These are phyloP conservation scores for Saccopteryx bilineata DNA, from an alignment of 2,113 vertebrate species.

Conservation along the genomic window DNA sequence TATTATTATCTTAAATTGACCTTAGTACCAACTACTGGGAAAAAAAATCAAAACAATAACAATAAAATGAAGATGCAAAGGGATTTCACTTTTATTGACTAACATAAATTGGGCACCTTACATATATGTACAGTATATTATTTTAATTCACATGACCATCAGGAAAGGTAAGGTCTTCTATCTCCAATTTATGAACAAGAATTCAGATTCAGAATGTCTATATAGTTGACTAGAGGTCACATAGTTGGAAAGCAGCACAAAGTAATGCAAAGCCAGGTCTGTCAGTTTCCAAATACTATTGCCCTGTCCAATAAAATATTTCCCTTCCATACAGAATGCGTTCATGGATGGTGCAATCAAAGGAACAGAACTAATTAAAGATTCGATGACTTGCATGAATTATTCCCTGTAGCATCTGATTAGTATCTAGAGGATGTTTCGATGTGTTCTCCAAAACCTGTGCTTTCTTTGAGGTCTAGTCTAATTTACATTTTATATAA, in stretches of 20 bases:
- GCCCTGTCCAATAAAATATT: not conserved
- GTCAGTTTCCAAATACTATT: not conserved
- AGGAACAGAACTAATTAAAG: not conserved
- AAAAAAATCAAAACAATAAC: not conserved
- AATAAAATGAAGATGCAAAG: conserved; percentile 1
- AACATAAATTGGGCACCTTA: not conserved
- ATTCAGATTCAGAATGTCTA: not conserved
- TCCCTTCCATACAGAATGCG: not conserved
- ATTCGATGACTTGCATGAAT: not conserved
- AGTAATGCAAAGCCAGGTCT: not conserved
- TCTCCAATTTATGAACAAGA: not conserved
- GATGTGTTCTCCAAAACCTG: not conserved
- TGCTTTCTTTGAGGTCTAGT: not conserved
- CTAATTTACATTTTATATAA: not conserved
- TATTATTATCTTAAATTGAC: not conserved
- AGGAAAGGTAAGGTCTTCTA: not conserved
- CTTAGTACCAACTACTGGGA: not conserved
- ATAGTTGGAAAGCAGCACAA: not conserved
- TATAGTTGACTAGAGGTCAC: not conserved
- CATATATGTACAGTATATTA: not conserved
- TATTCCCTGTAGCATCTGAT: not conserved
- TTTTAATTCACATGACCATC: conserved; percentile 3
- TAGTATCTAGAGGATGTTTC: not conserved
- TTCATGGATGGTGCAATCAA: not conserved
- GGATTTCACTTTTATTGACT: not conserved